Evolutionary conservation across 2,888 invertebrate species (phyloP), one percentile per base, ranked within the genome.

Genomic region (Teleiodes luculella): DNA sequence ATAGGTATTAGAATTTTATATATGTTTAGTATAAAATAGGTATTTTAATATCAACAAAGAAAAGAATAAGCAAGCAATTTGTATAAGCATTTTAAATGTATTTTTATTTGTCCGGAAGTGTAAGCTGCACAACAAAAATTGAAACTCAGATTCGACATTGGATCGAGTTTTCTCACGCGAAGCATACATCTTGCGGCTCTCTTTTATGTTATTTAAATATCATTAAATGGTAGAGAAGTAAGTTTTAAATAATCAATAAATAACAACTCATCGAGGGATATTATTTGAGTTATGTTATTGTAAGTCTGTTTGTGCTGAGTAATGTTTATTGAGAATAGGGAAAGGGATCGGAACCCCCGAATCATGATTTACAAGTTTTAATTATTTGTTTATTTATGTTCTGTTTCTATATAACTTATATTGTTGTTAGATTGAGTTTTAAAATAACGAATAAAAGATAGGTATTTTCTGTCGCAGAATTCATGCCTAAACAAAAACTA

Each of bases 131-230:
- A 62, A 67, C 66, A 73, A 69, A 74, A 77, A 80, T 82, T 78
- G 75, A 24, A 81, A 80, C 77, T 80, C 68, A 63, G 75, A 77
- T 80, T 74, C 73, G 68, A 65, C 65, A 74, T 68, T 59, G 68
- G 69, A 69, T 60, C 60, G 61, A 62, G 64, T 67, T 70, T 80
- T 83, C 81, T 84, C 83, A 81, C 81, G 77, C 76, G 65, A 73
- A 60, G 59, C 69, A 69, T 64, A 58, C 64, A 72, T 69, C 68
- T 59, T 53, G 58, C 72, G 72, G 72, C 63, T 58, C 62, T 59
- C 60, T 73, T 67, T 66, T 70, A 64, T 61, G 61, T 68, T 64
- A 72, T 63, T 62, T 63, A 61, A 56, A 61, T 57, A 63, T 62
- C 58, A 63, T 62, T 65, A 68, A 76, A 74, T 68, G 65, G 59